Evolutionary conservation across 2,797 vertebrate genomes (phyloP).

Genomic region (Gorsachius magnificus): DNA sequence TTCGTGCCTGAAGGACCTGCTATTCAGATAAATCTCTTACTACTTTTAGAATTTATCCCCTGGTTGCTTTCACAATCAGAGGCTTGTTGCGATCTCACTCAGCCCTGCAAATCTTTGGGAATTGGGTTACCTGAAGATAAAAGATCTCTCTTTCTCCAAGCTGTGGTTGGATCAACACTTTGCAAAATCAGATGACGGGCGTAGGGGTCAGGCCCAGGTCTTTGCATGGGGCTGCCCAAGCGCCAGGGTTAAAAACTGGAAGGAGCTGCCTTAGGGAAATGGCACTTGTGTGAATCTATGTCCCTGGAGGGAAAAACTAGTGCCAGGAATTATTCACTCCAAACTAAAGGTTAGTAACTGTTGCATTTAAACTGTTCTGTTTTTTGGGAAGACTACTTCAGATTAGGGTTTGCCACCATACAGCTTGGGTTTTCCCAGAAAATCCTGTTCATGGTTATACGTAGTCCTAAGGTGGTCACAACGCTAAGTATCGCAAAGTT

Average conservation of each 20-base stretch:
- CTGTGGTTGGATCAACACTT: conserved; percentile 37
- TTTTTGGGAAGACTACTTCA: neutral
- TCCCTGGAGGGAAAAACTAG: neutral
- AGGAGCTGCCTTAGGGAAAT: neutral
- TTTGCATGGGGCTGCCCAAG: neutral
- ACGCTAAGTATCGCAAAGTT: neutral
- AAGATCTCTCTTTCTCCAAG: conserved; percentile 26
- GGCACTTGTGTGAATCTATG: accelerated
- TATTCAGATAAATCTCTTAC: neutral
- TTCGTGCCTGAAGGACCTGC: neutral
- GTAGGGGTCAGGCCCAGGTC: conserved; percentile 15
- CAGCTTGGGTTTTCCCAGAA: neutral
- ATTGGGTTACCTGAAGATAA: conserved; percentile 37
- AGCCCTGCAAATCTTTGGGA: conserved; percentile 28
- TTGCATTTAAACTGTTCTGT: neutral
- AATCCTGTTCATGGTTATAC: neutral
- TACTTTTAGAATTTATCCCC: conserved; percentile 32
- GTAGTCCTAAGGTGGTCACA: accelerated
- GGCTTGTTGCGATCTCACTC: conserved; percentile 4
- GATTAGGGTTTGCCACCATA: neutral
- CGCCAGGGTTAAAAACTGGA: neutral
- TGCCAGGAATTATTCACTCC: neutral
- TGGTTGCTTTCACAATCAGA: neutral
- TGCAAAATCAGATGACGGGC: conserved; percentile 36
- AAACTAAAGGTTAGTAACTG: neutral